phyloP scores from a whole-genome alignment of 2,888 invertebrate species.

The Cryptophagus acutangulus region DNA sequence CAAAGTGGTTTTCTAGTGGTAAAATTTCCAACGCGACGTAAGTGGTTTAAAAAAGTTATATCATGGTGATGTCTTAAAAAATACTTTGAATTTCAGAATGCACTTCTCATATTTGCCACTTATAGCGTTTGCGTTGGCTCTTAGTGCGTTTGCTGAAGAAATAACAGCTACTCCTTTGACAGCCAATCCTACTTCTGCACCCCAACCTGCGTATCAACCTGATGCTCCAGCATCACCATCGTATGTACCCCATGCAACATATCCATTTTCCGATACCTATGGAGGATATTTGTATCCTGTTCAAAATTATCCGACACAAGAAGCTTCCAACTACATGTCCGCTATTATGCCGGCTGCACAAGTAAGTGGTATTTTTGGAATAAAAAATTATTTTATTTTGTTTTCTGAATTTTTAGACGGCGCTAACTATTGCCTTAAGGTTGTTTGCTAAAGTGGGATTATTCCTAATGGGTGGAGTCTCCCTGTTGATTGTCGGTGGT shows the following conservation, averaged over 20 bases:
- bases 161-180: slow-evolving; percentile 12
- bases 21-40: no score
- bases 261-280: slow-evolving; percentile 32
- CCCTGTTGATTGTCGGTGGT: slow-evolving; percentile 51
- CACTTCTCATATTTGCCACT: no score
- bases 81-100: no score
- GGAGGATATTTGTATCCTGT: slow-evolving; percentile 42
- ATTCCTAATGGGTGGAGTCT: slow-evolving; percentile 46
- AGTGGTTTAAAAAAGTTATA: no score
- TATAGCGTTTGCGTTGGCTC: no score
- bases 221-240: slow-evolving; percentile 19
- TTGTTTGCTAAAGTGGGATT: slow-evolving; percentile 47
- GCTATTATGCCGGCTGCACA: slow-evolving; percentile 20
- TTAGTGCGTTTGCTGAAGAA: no score
- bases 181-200: no score
- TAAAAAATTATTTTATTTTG: no score
- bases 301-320: slow-evolving; percentile 15
- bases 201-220: slow-evolving; percentile 24
- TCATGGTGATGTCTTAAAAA: no score
- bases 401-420: slow-evolving; percentile 37
- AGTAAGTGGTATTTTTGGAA: no score
- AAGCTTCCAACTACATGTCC: slow-evolving; percentile 15
- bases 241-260: slow-evolving; percentile 32
- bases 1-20: no score
- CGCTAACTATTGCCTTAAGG: slow-evolving; percentile 33